Evolutionary conservation across 2,888 invertebrate genomes (phyloP).

Genomic region (Lathronympha strigana): DNA sequence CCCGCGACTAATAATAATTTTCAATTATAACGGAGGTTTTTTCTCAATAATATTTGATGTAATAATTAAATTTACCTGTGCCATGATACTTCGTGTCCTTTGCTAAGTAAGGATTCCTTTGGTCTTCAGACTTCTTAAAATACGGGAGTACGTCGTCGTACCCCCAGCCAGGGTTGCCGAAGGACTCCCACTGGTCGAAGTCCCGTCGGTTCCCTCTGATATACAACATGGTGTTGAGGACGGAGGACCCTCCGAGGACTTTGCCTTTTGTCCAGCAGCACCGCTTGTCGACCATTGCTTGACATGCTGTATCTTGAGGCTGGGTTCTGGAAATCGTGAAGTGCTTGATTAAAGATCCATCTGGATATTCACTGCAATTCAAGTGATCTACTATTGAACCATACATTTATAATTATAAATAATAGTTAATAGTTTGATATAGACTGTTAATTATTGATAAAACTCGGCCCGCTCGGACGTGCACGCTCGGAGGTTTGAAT

Average conservation of each 20-base stretch:
- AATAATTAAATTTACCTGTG: constrained; percentile 80
- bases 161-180: constrained; percentile 95
- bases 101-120: constrained; percentile 94
- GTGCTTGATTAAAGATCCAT: not conserved
- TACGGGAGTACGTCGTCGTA: constrained; percentile 92
- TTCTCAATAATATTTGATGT: not conserved
- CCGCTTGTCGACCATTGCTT: constrained; percentile 92
- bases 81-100: constrained; percentile 88
- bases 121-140: constrained; percentile 94
- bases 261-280: constrained; percentile 97
- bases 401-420: not conserved
- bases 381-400: not conserved
- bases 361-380: not conserved
- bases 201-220: constrained; percentile 94
- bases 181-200: constrained; percentile 93
- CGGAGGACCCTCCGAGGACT: constrained; percentile 93
- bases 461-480: too few species aligned
- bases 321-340: constrained; percentile 86
- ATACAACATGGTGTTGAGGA: constrained; percentile 96
- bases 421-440: too few species aligned
- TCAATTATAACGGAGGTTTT: too few species aligned
- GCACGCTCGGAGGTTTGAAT: too few species aligned
- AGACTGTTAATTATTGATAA: too few species aligned
- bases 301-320: constrained; percentile 92
- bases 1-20: too few species aligned